These are phyloP conservation scores for Cryptoblepharus egeriae DNA, from an alignment of 2,797 vertebrate genomes.

Conservation along the genomic window DNA sequence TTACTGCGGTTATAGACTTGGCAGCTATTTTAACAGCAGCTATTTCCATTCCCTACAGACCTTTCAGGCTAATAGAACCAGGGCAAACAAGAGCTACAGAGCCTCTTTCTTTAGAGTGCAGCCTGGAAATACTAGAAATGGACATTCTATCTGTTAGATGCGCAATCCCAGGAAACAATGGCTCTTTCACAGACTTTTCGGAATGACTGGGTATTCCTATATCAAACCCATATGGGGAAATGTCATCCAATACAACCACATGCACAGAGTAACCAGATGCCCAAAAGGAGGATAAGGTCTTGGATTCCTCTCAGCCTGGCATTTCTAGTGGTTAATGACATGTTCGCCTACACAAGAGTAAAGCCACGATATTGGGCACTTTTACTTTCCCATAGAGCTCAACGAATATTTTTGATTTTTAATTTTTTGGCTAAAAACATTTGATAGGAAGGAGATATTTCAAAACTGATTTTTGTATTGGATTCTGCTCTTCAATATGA, in stretches of 20 bases:
- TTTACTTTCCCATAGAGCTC: too few relatives aligned
- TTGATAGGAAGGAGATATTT: too few relatives aligned
- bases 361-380: too few relatives aligned
- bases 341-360: too few relatives aligned
- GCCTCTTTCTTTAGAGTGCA: background rate
- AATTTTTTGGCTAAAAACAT: too few relatives aligned
- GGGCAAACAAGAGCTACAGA: background rate
- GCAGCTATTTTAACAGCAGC: slow-evolving; percentile 12
- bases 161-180: background rate
- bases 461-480: too few relatives aligned
- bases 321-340: too few relatives aligned
- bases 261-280: too few relatives aligned
- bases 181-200: background rate
- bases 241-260: background rate
- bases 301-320: too few relatives aligned
- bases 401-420: too few relatives aligned
- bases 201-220: background rate
- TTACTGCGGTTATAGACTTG: background rate
- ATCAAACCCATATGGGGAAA: background rate
- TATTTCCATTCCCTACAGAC: background rate
- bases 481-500: too few relatives aligned
- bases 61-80: background rate
- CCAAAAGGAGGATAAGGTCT: too few relatives aligned
- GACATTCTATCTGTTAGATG: background rate
- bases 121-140: background rate